Evolutionary conservation across 2,113 vertebrate genomes (phyloP).

Genomic region (Condylura cristata): DNA sequence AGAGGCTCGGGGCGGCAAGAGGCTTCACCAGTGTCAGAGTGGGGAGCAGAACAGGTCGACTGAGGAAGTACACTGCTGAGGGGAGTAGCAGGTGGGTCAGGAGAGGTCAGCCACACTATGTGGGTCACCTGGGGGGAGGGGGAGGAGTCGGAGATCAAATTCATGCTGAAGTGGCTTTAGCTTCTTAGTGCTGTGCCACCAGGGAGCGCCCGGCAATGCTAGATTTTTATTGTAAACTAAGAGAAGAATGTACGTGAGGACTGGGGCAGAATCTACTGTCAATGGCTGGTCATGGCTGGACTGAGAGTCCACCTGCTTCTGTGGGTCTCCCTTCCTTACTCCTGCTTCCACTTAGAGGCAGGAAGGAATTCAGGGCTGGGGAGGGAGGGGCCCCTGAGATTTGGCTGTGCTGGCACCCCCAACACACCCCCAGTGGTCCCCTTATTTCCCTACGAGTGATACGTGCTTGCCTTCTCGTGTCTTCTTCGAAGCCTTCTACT

Average conservation of each 20-base stretch:
- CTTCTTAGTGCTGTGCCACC: too few relatives aligned
- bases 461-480: not conserved
- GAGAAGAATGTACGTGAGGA: not conserved
- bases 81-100: too few relatives aligned
- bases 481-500: not conserved
- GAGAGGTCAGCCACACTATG: too few relatives aligned
- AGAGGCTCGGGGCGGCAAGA: too few relatives aligned
- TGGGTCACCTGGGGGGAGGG: too few relatives aligned
- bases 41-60: too few relatives aligned
- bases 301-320: not conserved
- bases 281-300: not conserved
- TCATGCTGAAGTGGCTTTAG: too few relatives aligned
- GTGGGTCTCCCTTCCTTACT: not conserved
- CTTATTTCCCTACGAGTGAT: not conserved
- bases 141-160: too few relatives aligned
- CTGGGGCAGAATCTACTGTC: not conserved
- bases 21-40: too few relatives aligned
- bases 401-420: accelerated
- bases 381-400: not conserved
- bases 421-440: accelerated
- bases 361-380: accelerated
- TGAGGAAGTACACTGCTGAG: too few relatives aligned
- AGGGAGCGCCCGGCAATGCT: too few relatives aligned
- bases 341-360: not conserved
- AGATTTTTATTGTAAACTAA: not conserved